Evolutionary conservation across 2,888 invertebrate genomes (phyloP), one percentile per base, ranked within the genome.

Genomic region (Sesamia inferens): DNA sequence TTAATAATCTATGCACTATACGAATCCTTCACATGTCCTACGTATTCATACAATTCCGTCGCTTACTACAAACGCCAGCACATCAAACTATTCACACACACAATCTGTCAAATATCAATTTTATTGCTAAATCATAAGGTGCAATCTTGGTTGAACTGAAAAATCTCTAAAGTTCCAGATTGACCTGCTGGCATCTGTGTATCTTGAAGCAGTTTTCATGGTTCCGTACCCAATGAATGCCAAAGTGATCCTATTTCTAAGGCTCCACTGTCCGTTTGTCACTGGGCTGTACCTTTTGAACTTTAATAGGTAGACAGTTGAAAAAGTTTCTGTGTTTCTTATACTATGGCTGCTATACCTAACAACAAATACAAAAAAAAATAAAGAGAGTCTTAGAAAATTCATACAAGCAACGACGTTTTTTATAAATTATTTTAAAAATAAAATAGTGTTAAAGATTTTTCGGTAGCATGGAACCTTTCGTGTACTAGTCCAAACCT

Each of bases 1-100:
- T 63, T 80, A 4, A 39, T 62, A 73, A 39, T 47, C 58, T 77
- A 82, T 61, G 65, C 71, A 73, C 72, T 75, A 75, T 61, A 83
- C 71, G 63, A 75, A 61, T 67, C 66, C 65, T 71, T 68, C 68
- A 70, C 71, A 71, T 48, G 51, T 57, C n/a, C 68, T 78, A 78
- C 59, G 58, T 74, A 61, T 69, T 62, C 70, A 74, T 81, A 72
- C 70, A 76, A 69, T 78, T 79, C 76, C 84, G 48, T 67, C 73
- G 65, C 47, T 71, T 74, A 81, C 61, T 58, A 58, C 31, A 58
- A 7, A 39, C 39, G 7, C 39, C 39, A 39, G 6, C 39, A 39
- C 39, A 39, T 39, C 4, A 39, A 39, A 7, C 39, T 39, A n/a
- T n/a, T n/a, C n/a, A n/a, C n/a, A n/a, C 39, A 3, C 5, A 39